A percentile compares a stretch with the other conserved stretches of the same genome.
phyloP scores from a whole-genome alignment of 2,888 invertebrate genomes.

The Agrenia bidenticulata region DNA sequence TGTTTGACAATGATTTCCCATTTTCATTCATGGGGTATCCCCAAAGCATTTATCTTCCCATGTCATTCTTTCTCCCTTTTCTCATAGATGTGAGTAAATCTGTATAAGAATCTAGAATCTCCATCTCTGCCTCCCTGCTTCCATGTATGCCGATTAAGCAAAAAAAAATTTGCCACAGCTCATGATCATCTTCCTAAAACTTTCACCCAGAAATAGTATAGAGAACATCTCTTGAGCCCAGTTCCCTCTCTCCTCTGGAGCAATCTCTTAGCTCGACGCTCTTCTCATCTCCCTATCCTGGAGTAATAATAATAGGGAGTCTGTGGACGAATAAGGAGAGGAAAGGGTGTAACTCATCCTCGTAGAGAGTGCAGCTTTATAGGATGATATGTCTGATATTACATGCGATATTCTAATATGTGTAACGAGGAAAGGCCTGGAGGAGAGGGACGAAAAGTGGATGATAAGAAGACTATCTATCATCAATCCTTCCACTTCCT shows the following conservation, averaged over 20 bases:
- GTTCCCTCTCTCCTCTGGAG: too few relatives aligned
- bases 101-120: background rate
- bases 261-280: too few relatives aligned
- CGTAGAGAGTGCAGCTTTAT: background rate
- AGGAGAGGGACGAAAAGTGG: background rate
- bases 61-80: slow-evolving; percentile 18
- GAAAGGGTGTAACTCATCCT: too few relatives aligned
- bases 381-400: background rate
- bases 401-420: background rate
- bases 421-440: background rate
- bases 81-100: background rate
- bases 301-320: too few relatives aligned
- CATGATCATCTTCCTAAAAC: slow-evolving; percentile 8
- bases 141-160: slow-evolving; percentile 20
- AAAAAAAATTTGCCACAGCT: slow-evolving; percentile 16
- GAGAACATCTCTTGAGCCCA: too few relatives aligned
- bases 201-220: too few relatives aligned
- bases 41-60: slow-evolving; percentile 25
- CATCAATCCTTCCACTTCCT: slow-evolving; percentile 13
- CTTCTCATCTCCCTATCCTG: too few relatives aligned
- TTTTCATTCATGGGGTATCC: slow-evolving; percentile 26
- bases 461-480: slow-evolving; percentile 11
- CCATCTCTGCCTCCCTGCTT: background rate
- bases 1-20: slow-evolving; percentile 28
- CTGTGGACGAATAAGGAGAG: too few relatives aligned